Conservation (phyloP, 2,113 vertebrate species). For the Ranitomeya variabilis region DNA sequence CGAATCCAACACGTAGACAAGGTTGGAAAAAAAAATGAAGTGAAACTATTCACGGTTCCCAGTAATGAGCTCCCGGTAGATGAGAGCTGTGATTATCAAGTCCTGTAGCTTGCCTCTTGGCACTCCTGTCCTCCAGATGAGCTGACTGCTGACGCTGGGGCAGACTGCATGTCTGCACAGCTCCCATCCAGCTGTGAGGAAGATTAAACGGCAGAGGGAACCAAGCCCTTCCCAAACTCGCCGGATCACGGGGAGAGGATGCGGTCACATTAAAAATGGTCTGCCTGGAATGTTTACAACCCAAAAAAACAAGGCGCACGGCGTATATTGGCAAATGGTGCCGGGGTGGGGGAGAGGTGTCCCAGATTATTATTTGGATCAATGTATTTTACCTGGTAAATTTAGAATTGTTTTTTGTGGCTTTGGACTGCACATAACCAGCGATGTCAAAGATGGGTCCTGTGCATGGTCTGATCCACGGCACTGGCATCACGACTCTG, state of each 20-base stretch:
- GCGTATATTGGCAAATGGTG: not conserved
- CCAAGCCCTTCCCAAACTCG: conserved; percentile 18
- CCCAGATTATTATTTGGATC: not conserved
- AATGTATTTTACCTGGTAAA: too few species aligned
- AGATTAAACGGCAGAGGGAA: conserved; percentile 53
- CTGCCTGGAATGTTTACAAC: not conserved
- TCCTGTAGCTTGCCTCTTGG: not conserved
- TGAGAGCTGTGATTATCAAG: conserved; percentile 33
- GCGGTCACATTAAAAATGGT: conserved; percentile 38
- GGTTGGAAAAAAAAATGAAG: conserved; percentile 15
- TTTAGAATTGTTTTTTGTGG: not conserved
- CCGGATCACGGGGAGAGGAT: conserved; percentile 37
- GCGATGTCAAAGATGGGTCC: not conserved
- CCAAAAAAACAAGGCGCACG: not conserved
- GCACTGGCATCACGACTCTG: too few species aligned
- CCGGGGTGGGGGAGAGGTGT: not conserved
- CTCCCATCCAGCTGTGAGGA: conserved; percentile 55
- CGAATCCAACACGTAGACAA: not conserved
- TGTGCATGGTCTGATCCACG: not conserved
- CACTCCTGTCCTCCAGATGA: conserved; percentile 37
- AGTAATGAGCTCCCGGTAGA: conserved; percentile 41
- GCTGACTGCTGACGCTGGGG: conserved; percentile 25
- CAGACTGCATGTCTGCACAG: conserved; percentile 49
- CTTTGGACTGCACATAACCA: not conserved
- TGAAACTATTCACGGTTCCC: conserved; percentile 23